Percentiles rank a stretch among this genome's conserved stretches.
These are phyloP conservation scores for Hoplostethus mediterraneus DNA, from an alignment of 2,797 vertebrate genomes.

Conservation along the genomic window DNA sequence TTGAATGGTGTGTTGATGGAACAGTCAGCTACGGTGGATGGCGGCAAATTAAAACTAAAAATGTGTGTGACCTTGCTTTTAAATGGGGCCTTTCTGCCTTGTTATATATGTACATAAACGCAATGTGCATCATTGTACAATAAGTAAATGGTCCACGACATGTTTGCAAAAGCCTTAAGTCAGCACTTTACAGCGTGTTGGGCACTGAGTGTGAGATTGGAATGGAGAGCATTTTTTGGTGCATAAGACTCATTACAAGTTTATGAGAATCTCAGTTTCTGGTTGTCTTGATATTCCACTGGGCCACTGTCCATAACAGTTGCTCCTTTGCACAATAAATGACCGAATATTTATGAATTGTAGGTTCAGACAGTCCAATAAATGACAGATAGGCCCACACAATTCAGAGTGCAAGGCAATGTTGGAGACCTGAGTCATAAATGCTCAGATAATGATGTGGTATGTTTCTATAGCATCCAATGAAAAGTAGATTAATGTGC, in stretches of 20 bases:
- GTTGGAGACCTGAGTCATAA: no score
- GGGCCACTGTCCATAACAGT: neutral
- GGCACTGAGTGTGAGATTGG: constrained; percentile 20
- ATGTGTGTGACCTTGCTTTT: constrained; percentile 33
- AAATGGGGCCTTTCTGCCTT: constrained; percentile 40
- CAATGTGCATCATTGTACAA: constrained; percentile 36
- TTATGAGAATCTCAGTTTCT: neutral
- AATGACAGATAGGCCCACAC: no score
- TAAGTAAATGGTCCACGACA: constrained; percentile 55
- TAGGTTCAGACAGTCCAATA: neutral
- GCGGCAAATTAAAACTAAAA: constrained; percentile 7
- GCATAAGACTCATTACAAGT: neutral
- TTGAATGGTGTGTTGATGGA: constrained; percentile 12
- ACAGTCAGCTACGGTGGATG: constrained; percentile 21
- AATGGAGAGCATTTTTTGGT: constrained; percentile 7
- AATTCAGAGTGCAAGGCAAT: no score
- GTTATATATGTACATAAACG: neutral
- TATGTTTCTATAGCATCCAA: no score
- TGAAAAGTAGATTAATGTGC: no score
- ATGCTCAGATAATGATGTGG: no score
- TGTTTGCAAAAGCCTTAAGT: constrained; percentile 43
- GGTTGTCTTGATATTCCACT: neutral
- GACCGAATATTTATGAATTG: neutral
- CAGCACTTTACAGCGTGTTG: constrained; percentile 45
- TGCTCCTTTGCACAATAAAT: neutral